Conservation (phyloP, 2,888 invertebrate genomes). For the Sepioteuthis lessoniana region DNA sequence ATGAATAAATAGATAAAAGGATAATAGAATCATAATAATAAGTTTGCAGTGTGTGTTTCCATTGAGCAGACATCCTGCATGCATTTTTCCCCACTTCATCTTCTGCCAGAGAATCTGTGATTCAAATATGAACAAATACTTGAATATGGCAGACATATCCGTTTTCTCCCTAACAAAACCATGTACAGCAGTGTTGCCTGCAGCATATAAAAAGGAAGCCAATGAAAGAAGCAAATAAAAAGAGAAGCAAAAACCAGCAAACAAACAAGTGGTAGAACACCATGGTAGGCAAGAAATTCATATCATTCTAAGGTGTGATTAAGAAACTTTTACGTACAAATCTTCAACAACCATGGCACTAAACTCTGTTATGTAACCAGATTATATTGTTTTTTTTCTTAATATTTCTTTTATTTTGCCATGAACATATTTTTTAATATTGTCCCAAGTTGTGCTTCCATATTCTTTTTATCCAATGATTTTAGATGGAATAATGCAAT, state of each 20-base stretch:
- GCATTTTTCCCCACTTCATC: background rate
- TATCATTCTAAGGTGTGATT: background rate
- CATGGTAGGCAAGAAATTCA: background rate
- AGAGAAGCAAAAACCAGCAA: background rate
- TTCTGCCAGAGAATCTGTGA: background rate
- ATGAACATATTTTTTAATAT: background rate
- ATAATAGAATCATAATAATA: background rate
- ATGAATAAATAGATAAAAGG: background rate
- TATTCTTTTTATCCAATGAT: background rate
- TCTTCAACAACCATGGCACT: background rate
- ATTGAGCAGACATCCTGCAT: background rate
- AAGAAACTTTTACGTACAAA: background rate
- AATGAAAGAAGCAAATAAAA: background rate
- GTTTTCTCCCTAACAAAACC: background rate
- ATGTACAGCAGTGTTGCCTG: background rate
- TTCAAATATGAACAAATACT: background rate
- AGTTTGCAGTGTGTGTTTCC: background rate
- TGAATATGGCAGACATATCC: constrained; percentile 13
- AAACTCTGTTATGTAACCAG: background rate
- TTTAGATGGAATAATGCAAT: background rate
- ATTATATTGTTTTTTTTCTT: background rate
- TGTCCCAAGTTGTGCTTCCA: too few relatives aligned
- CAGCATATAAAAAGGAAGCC: background rate
- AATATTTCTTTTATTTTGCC: background rate
- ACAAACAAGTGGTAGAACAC: background rate